Conservation (phyloP, 2,888 invertebrate species). For the Drosophila picticornis region DNA sequence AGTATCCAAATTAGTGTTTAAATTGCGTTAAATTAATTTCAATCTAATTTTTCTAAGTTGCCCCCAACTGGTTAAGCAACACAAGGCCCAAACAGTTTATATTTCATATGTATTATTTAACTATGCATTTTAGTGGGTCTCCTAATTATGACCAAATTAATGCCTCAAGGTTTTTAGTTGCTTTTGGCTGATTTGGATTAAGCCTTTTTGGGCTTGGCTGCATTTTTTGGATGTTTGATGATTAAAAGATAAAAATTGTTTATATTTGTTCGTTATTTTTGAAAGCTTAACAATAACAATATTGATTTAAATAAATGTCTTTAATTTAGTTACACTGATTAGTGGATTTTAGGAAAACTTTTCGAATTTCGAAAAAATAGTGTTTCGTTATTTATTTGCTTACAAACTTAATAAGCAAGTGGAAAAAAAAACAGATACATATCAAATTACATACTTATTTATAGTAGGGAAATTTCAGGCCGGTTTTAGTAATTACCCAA, state of each 20-base stretch:
- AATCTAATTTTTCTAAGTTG: constrained; percentile 58
- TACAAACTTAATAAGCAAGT: constrained; percentile 5
- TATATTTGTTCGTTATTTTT: constrained; percentile 25
- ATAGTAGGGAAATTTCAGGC: constrained; percentile 8
- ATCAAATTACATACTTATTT: constrained; percentile 26
- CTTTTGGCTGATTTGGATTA: constrained; percentile 1
- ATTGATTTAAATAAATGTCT: constrained; percentile 51
- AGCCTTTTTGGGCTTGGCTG: constrained; percentile 20
- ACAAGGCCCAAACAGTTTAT: constrained; percentile 30
- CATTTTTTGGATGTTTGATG: constrained; percentile 22
- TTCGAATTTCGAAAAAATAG: not conserved
- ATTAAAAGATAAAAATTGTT: constrained; percentile 45
- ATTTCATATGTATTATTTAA: constrained; percentile 46
- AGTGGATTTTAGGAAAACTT: not conserved
- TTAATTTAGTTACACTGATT: not conserved
- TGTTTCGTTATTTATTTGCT: constrained; percentile 16
- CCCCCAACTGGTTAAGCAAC: constrained; percentile 27
- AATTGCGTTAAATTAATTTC: constrained; percentile 75
- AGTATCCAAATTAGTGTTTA: constrained; percentile 51
- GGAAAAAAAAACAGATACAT: constrained; percentile 13
- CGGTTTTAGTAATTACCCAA: constrained; percentile 2
- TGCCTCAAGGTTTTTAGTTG: constrained; percentile 44
- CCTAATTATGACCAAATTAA: constrained; percentile 46
- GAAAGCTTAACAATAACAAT: constrained; percentile 29
- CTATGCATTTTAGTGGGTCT: constrained; percentile 42